Percentiles rank a stretch among this genome's conserved stretches.
These are phyloP conservation scores for Odontesthes bonariensis DNA, from an alignment of 2,113 vertebrate species.

Conservation along the genomic window DNA sequence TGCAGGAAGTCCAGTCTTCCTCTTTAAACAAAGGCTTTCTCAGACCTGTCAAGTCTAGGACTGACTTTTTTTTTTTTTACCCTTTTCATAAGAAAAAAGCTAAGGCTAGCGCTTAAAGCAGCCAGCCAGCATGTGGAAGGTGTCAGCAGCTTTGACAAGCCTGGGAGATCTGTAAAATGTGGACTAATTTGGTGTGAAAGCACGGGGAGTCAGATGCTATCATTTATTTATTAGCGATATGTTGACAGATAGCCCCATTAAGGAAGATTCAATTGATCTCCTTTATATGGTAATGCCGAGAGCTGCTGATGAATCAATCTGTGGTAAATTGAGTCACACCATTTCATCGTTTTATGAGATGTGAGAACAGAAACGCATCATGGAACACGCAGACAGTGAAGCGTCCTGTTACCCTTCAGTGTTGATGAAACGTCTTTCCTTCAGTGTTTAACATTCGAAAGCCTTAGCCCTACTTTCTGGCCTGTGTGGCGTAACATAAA, in stretches of 20 bases:
- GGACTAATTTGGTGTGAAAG: slow-evolving; percentile 23
- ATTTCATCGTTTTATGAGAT: slow-evolving; percentile 30
- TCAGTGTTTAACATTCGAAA: too few species aligned
- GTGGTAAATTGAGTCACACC: slow-evolving; percentile 47
- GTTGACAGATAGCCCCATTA: slow-evolving; percentile 72
- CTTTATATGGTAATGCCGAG: slow-evolving; percentile 42
- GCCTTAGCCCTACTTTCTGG: neutral
- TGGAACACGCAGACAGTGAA: neutral
- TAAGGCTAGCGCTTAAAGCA: slow-evolving; percentile 42
- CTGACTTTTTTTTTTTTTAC: slow-evolving; percentile 9
- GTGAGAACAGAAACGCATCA: slow-evolving; percentile 5
- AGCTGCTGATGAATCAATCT: slow-evolving; percentile 49
- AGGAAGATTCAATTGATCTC: slow-evolving; percentile 59
- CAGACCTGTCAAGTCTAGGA: slow-evolving; percentile 27
- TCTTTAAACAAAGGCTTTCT: slow-evolving; percentile 61
- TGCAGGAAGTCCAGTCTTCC: slow-evolving; percentile 50
- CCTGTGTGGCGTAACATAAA: neutral
- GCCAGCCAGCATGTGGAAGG: slow-evolving; percentile 39
- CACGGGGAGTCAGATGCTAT: slow-evolving; percentile 16
- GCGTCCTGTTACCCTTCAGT: too few species aligned
- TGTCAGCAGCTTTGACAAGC: slow-evolving; percentile 53
- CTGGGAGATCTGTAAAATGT: slow-evolving; percentile 24
- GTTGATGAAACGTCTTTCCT: too few species aligned
- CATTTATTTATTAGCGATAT: slow-evolving; percentile 58
- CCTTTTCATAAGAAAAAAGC: slow-evolving; percentile 38